Evolutionary conservation across 2,888 invertebrate species (phyloP), one percentile per base, ranked within the genome.

Genomic region (Lycocerus yunnanus): DNA sequence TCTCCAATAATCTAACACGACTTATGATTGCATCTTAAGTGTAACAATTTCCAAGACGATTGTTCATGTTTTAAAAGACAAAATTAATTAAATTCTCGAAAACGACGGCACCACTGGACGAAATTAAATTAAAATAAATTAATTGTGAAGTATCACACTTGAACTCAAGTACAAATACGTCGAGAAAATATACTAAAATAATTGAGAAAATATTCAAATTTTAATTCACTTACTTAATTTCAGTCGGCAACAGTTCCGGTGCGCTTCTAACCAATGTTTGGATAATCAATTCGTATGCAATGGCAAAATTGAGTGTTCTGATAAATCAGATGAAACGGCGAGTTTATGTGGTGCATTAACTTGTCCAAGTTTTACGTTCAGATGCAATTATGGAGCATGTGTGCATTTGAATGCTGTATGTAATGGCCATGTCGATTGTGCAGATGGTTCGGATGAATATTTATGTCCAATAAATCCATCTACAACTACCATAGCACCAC

Each of bases 401-500:
- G 80, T 85, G 3, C 72, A 77, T 15, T 88, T 89, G 3, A 88
- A 88, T 20, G 84, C 87, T 0, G 84, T 86, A 66, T 93, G 93
- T 78, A 88, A 90, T 79, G 88, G 88, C 1, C 75, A 84, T n/a
- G 78, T 82, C 66, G 88, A 90, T 71, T 90, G 90, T 78, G 79
- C 85, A 6, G 90, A 90, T 75, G 85, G 85, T 58, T 90, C 89
- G 2, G 90, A 90, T 80, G 90, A 90, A 78, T 14, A 27, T 58
- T 18, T n/a, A 10, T 71, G 69, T 63, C 43, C 43, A 43, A 6
- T 5, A 43, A 18, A 63, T 18, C 9, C 14, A 8, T 3, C 16
- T 61, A 13, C 61, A 61, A 3, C 18, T 20, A 18, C 18, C 16
- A 18, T n/a, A 1, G n/a, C 61, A 1, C 15, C 15, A 20, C 61